Evolutionary conservation across 2,888 invertebrate genomes (phyloP).

Genomic region (Ochropleura leucogaster): DNA sequence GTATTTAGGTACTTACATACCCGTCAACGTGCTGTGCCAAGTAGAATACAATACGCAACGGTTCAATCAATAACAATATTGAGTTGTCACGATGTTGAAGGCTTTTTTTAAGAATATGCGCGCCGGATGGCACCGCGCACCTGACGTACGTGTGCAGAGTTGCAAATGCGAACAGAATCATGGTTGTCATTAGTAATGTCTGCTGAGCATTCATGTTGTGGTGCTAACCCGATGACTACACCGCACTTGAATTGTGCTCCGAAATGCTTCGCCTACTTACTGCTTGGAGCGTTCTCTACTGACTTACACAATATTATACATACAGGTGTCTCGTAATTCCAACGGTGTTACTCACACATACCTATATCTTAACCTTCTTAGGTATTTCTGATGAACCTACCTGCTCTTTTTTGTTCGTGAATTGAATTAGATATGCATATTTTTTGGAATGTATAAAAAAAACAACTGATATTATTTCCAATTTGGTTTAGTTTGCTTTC

Average conservation of each 20-base stretch:
- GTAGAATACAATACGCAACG: constrained; percentile 61
- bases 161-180: constrained; percentile 67
- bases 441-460: constrained; percentile 38
- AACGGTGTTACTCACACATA: constrained; percentile 32
- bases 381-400: constrained; percentile 42
- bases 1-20: constrained; percentile 7
- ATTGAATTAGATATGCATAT: constrained; percentile 26
- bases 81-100: constrained; percentile 70
- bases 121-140: constrained; percentile 75
- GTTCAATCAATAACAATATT: constrained; percentile 72
- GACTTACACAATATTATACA: constrained; percentile 40
- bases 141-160: constrained; percentile 74
- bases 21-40: constrained; percentile 33
- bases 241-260: constrained; percentile 19
- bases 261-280: constrained; percentile 22
- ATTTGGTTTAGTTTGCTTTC: constrained; percentile 47
- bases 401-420: constrained; percentile 31
- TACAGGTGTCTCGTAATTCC: constrained; percentile 38
- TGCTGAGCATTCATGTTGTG: constrained; percentile 44
- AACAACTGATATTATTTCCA: constrained; percentile 24
- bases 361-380: constrained; percentile 17
- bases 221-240: constrained; percentile 48
- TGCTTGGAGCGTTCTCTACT: neutral
- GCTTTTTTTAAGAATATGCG: constrained; percentile 68
- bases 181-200: constrained; percentile 64